Conservation (phyloP, 2,797 vertebrate genomes). For the Danio jaintianensis region DNA sequence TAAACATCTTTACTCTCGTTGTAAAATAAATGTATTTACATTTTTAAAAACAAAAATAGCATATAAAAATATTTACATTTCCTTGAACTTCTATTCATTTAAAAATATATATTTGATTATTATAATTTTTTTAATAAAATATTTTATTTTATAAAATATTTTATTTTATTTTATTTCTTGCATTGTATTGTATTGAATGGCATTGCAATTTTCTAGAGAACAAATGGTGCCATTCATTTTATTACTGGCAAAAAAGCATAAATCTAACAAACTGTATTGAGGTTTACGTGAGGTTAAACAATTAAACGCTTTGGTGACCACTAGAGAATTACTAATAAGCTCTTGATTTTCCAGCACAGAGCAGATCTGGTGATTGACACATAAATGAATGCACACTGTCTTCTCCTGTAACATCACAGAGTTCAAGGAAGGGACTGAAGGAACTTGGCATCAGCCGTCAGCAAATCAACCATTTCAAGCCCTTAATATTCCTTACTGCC, state of each 20-base stretch:
- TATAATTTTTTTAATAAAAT: no score
- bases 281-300: slow-evolving; percentile 15
- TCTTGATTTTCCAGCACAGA: slow-evolving; percentile 23
- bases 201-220: neutral
- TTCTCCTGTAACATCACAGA: slow-evolving; percentile 41
- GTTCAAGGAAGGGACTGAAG: slow-evolving; percentile 54
- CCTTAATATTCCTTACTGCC: slow-evolving; percentile 77
- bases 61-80: no score
- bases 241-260: neutral
- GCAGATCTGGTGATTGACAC: slow-evolving; percentile 51
- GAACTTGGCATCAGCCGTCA: slow-evolving; percentile 66
- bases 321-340: slow-evolving; percentile 5
- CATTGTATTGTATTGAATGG: no score
- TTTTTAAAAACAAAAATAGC: neutral
- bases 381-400: slow-evolving; percentile 34
- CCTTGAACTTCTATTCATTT: no score
- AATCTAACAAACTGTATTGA: neutral
- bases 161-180: neutral
- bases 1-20: neutral
- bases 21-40: neutral
- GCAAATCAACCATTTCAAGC: slow-evolving; percentile 70
- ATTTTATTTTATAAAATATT: no score
- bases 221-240: neutral
- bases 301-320: neutral
- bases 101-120: no score